A percentile compares a stretch with the other conserved stretches of the same genome.
Conservation (phyloP, 2,888 invertebrate species). For the Ditula angustiorana region DNA sequence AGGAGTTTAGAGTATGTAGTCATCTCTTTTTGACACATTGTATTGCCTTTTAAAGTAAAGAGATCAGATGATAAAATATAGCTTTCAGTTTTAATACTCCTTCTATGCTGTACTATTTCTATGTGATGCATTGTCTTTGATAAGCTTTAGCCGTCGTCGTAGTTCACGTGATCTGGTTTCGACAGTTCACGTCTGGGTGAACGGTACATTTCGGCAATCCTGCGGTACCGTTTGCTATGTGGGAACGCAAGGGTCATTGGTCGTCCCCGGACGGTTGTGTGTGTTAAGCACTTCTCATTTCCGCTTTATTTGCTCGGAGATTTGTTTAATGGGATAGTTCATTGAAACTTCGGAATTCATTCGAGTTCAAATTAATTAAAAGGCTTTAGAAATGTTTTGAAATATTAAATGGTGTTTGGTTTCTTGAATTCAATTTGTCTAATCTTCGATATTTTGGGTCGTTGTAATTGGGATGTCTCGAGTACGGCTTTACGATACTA, state of each 20-base stretch:
- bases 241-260: slow-evolving; percentile 35
- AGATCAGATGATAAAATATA: no score
- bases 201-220: slow-evolving; percentile 37
- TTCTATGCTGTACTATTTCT: no score
- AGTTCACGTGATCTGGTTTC: slow-evolving; percentile 22
- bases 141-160: background rate
- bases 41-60: no score
- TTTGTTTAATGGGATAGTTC: slow-evolving; percentile 27
- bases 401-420: no score
- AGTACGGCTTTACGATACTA: no score
- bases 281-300: slow-evolving; percentile 36
- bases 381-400: slow-evolving; percentile 9
- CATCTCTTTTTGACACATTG: no score
- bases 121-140: no score
- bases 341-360: slow-evolving; percentile 11
- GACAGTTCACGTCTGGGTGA: slow-evolving; percentile 6
- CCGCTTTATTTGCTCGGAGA: slow-evolving; percentile 21
- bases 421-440: no score
- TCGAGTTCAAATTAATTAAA: background rate
- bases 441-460: no score
- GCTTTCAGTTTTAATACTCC: no score
- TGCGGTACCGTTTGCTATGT: slow-evolving; percentile 26
- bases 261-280: slow-evolving; percentile 9
- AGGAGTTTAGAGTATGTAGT: no score
- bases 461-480: no score